Conservation (phyloP, 1,140 invertebrate genomes). For the Lordiphosa collinella region DNA sequence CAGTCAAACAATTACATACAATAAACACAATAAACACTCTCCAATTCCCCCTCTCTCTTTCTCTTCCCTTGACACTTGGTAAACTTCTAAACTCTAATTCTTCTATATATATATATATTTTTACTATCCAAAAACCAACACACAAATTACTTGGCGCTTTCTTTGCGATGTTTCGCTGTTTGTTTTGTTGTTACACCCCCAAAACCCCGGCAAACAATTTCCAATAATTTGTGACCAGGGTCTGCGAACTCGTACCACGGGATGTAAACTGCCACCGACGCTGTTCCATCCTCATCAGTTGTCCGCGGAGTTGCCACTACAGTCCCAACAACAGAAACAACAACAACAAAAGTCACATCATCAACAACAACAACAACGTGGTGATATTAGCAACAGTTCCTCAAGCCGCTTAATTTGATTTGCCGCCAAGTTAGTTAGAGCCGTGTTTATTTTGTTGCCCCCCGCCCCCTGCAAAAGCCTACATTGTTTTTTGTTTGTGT, state of each 20-base stretch:
- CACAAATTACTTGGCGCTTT: conserved; percentile 14
- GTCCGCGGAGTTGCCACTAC: conserved; percentile 37
- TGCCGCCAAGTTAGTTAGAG: conserved; percentile 73
- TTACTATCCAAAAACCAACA: conserved; percentile 14
- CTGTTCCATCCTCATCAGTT: conserved; percentile 37
- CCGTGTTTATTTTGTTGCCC: conserved; percentile 52
- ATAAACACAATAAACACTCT: conserved; percentile 36
- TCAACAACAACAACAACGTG: conserved; percentile 61
- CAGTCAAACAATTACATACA: conserved; percentile 22
- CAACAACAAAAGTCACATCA: conserved; percentile 34
- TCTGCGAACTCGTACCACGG: conserved; percentile 50
- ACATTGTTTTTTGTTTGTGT: conserved; percentile 30
- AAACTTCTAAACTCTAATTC: conserved; percentile 43
- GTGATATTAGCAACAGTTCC: conserved; percentile 70
- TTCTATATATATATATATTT: conserved; percentile 27
- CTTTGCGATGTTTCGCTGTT: conserved; percentile 37
- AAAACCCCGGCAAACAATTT: not conserved
- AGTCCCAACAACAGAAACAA: conserved; percentile 38
- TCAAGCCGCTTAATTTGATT: conserved; percentile 75
- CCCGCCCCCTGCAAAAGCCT: conserved; percentile 3
- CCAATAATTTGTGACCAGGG: conserved; percentile 35
- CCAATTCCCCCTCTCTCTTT: conserved; percentile 21
- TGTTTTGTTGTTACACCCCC: conserved; percentile 14
- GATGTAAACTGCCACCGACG: conserved; percentile 56
- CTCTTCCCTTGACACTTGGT: conserved; percentile 14